Evolutionary conservation across 2,797 vertebrate genomes (phyloP).

Genomic region (Tragelaphus eurycerus): DNA sequence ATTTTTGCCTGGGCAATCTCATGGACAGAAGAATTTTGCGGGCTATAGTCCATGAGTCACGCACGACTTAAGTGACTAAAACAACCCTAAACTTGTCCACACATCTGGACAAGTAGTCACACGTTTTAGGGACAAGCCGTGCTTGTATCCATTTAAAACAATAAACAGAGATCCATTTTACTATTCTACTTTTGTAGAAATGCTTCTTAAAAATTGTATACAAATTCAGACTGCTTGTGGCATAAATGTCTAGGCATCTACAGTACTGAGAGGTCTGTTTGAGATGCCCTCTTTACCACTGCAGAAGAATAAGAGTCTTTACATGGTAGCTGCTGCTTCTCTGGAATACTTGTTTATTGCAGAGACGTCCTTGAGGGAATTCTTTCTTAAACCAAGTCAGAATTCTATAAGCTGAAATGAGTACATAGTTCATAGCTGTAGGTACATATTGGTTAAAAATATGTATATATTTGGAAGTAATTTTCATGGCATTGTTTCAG

Average conservation of each 20-base stretch:
- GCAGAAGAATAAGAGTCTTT: neutral
- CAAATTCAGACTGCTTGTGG: neutral
- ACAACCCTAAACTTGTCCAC: neutral
- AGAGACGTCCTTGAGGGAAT: neutral
- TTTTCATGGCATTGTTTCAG: constrained; percentile 34
- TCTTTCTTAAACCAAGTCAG: neutral
- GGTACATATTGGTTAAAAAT: neutral
- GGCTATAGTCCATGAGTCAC: neutral
- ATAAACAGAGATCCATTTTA: neutral
- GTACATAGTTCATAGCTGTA: neutral
- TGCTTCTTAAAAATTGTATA: constrained; percentile 8
- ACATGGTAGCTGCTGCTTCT: neutral
- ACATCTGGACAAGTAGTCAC: neutral
- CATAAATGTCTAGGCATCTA: neutral
- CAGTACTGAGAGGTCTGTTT: neutral
- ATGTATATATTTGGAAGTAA: neutral
- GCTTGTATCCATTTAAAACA: neutral
- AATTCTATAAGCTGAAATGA: constrained; percentile 5
- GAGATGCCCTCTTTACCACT: neutral
- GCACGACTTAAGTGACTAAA: neutral
- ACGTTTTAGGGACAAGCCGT: neutral
- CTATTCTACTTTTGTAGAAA: constrained; percentile 11
- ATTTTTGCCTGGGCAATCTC: neutral
- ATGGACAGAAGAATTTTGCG: neutral
- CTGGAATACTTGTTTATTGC: neutral